These are phyloP conservation scores for Rhamphomyia laevipes DNA, from an alignment of 2,888 invertebrate species.

Conservation along the genomic window DNA sequence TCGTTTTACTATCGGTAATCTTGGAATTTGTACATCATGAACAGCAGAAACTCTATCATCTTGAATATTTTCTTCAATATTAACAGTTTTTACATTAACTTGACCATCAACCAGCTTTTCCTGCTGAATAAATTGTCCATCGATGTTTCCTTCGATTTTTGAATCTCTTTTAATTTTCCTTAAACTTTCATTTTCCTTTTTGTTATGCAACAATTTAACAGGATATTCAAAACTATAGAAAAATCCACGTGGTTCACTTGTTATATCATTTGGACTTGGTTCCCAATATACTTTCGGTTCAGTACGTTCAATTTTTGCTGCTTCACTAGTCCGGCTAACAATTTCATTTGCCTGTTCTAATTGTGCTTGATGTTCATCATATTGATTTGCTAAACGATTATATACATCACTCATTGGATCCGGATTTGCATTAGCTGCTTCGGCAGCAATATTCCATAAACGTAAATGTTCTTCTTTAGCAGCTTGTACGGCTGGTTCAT, in stretches of 20 bases:
- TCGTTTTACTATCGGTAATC: neutral
- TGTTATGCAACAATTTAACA: slow-evolving; percentile 38
- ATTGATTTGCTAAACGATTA: slow-evolving; percentile 10
- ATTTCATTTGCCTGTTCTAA: slow-evolving; percentile 13
- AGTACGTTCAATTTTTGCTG: too few species aligned
- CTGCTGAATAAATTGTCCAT: neutral
- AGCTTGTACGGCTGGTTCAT: slow-evolving; percentile 56
- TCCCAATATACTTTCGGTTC: neutral
- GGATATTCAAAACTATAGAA: slow-evolving; percentile 61
- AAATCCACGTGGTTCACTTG: slow-evolving; percentile 54
- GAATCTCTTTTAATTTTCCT: neutral
- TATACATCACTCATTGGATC: slow-evolving; percentile 20
- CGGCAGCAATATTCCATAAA: slow-evolving; percentile 48
- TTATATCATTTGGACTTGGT: slow-evolving; percentile 34
- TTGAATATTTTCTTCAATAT: neutral
- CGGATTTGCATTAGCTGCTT: slow-evolving; percentile 29
- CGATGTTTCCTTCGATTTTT: neutral
- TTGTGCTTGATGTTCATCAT: slow-evolving; percentile 12
- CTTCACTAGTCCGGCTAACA: neutral
- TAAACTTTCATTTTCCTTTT: slow-evolving; percentile 25
- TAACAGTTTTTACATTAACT: neutral
- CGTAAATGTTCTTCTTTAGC: slow-evolving; percentile 57
- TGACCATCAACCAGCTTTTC: neutral
- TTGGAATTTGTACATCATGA: neutral
- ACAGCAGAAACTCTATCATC: neutral